Evolutionary conservation across 2,113 vertebrate species (phyloP).

Genomic region (Lethenteron reissneri): DNA sequence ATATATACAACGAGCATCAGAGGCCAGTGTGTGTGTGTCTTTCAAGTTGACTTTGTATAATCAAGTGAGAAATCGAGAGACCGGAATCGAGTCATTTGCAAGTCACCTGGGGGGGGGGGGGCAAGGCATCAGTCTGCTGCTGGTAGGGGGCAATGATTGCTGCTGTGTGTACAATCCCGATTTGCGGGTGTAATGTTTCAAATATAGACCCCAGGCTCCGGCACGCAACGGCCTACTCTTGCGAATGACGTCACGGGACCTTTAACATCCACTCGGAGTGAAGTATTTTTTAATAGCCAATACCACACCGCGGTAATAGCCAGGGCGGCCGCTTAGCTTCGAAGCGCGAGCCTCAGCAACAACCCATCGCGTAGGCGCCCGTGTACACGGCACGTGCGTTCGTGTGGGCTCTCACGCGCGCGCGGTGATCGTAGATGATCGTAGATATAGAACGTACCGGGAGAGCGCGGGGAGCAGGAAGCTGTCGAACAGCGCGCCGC

Average conservation of each 20-base stretch:
- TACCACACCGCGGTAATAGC: too few relatives aligned
- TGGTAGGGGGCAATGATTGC: too few relatives aligned
- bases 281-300: too few relatives aligned
- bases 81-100: background rate
- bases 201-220: too few relatives aligned
- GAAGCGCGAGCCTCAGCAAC: background rate
- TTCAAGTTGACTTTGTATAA: background rate
- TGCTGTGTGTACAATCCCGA: too few relatives aligned
- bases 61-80: background rate
- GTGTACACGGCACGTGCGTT: background rate
- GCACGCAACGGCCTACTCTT: too few relatives aligned
- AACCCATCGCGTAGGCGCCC: background rate
- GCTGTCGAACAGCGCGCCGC: conserved; percentile 52
- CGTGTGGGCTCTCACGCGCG: background rate
- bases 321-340: too few relatives aligned
- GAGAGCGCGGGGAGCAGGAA: conserved; percentile 67
- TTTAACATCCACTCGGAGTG: too few relatives aligned
- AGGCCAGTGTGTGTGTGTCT: background rate
- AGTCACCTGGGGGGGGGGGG: background rate
- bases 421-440: background rate
- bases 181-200: too few relatives aligned
- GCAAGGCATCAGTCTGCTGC: too few relatives aligned
- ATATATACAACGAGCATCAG: background rate
- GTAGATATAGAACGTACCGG: conserved; percentile 30
- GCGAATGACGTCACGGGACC: too few relatives aligned